Conservation (phyloP, 2,888 invertebrate species). For the Strigamia maritima region DNA sequence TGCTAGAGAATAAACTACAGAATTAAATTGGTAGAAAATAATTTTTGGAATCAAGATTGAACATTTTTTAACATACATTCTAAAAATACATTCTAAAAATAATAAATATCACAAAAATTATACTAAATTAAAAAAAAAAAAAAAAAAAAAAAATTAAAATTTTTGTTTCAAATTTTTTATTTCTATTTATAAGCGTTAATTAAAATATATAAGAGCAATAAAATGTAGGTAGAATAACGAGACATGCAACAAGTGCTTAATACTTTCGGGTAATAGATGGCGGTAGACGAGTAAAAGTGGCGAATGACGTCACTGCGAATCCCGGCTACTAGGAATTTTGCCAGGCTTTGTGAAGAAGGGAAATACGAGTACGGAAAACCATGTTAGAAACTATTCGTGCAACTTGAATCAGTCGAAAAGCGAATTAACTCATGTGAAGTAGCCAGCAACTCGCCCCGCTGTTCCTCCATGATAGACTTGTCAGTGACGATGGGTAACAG, state of each 20-base stretch:
- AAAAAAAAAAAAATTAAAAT: background rate
- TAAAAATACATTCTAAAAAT: no score
- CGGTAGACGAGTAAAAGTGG: background rate
- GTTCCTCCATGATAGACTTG: conserved; percentile 12
- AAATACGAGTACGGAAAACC: conserved; percentile 27
- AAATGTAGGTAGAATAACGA: background rate
- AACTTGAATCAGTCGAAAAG: background rate
- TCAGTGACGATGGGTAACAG: conserved; percentile 39
- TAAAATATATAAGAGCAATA: background rate
- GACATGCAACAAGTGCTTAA: conserved; percentile 1
- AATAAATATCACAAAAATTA: no score
- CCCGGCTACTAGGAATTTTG: background rate
- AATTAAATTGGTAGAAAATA: no score
- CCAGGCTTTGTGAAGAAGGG: conserved; percentile 3
- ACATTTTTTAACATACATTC: no score
- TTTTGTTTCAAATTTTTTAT: background rate
- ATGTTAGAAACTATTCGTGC: background rate
- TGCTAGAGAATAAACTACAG: no score
- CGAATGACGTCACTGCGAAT: background rate
- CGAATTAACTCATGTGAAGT: conserved; percentile 14
- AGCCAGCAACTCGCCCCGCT: background rate
- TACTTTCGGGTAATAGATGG: background rate
- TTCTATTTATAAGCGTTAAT: no score
- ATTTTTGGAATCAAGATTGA: no score
- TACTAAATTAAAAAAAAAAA: no score